Evolutionary conservation across 2,797 vertebrate genomes (phyloP).

Genomic region (Neostethus bicornis): DNA sequence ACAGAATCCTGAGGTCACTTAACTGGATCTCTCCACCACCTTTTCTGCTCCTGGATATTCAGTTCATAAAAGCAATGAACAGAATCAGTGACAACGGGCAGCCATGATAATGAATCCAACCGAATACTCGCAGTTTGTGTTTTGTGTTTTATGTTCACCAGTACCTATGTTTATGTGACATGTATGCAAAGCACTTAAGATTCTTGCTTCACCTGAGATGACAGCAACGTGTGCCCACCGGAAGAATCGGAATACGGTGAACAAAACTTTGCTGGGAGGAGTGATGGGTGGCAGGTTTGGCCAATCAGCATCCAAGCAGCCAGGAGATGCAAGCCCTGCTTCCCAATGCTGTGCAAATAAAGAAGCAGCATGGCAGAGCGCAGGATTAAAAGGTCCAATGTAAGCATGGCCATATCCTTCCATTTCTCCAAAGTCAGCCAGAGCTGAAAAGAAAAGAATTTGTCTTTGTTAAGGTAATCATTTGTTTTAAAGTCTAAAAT

Average conservation of each 20-base stretch:
- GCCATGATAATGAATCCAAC: no score
- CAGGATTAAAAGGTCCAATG: constrained; percentile 83
- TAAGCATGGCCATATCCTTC: constrained; percentile 78
- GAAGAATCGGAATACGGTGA: constrained; percentile 78
- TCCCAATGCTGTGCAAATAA: constrained; percentile 82
- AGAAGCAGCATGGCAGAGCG: constrained; percentile 81
- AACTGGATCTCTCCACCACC: no score
- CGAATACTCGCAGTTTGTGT: no score
- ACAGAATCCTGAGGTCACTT: no score
- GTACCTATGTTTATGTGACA: no score
- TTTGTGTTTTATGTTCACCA: no score
- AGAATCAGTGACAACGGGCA: no score
- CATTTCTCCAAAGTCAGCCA: constrained; percentile 69
- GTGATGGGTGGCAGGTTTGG: constrained; percentile 70
- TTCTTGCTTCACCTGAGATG: constrained; percentile 63
- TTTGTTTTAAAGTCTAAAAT: no score
- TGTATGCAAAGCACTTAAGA: no score
- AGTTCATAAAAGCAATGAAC: no score
- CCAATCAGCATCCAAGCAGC: constrained; percentile 75
- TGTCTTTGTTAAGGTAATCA: no score
- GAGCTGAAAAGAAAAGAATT: constrained; percentile 53
- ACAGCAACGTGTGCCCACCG: constrained; percentile 85
- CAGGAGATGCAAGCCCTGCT: constrained; percentile 78
- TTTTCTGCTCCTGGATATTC: no score
- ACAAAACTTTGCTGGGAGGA: constrained; percentile 72